Evolutionary conservation across 2,888 invertebrate genomes (phyloP), one percentile per base, ranked within the genome.

Genomic region (Euplagia quadripunctaria): DNA sequence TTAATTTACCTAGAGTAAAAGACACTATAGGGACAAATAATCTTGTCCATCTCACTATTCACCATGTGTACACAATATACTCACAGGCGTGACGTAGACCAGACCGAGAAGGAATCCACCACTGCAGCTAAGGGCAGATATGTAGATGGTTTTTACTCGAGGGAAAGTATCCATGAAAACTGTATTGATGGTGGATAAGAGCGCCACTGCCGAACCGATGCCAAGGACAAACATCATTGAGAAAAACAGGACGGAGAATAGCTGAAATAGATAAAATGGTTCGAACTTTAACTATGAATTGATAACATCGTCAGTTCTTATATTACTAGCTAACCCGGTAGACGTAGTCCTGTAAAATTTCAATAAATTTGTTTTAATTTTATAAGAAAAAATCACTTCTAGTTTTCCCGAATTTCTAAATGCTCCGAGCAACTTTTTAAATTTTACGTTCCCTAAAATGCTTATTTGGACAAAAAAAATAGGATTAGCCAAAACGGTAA

Each of bases 201-300:
- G 93, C 0, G 98, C 97, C 49, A 97, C 97, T 9, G 97, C 96
- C 71, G 97, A 97, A 2, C 98, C 98, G 31, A 98, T 94, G 16
- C 98, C 98, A 76, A 98, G 94, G 4, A 98, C 97, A 76, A 97
- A 97, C 92, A 98, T 95, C 98, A 98, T 98, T 83, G 98, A 93
- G 96, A 98, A 98, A 94, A 98, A 98, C 17, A 98, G 91, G 6
- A 97, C 97, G 0, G 98, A 96, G 91, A 98, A 98, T 51, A 98
- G 89, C 97, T 97, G 92, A 9, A 74, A 78, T 42, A 11, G 7
- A 68, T 14, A 51, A 31, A 16, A n/a, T 7, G 6, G 8, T n/a
- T n/a, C 17, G 9, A 4, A 9, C 11, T n/a, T 55, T n/a, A 55
- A n/a, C n/a, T n/a, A 55, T 55, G 11, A 46, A 9, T n/a, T 55